These are phyloP conservation scores for Tipula lateralis DNA, from an alignment of 2,888 invertebrate species.

Conservation along the genomic window DNA sequence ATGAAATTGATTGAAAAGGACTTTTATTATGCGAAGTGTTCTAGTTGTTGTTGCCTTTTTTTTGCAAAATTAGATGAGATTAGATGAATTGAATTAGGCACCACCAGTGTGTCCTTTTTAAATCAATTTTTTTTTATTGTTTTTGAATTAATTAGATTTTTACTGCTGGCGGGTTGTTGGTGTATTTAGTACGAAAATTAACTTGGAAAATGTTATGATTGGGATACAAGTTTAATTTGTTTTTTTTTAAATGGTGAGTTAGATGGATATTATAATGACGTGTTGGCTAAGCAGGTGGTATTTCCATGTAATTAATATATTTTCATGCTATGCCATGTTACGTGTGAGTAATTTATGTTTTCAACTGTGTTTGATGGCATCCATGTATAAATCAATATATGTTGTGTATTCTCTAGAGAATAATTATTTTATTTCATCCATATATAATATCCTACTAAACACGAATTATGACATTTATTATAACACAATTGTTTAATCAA, in stretches of 20 bases:
- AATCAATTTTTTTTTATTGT: background rate
- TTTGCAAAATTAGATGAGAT: background rate
- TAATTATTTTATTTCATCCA: background rate
- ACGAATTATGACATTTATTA: background rate
- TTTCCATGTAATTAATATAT: background rate
- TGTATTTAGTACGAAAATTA: background rate
- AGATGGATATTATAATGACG: background rate
- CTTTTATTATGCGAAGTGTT: background rate
- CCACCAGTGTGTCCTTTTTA: slow-evolving; percentile 1
- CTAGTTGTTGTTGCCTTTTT: background rate
- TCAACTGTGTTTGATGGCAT: background rate
- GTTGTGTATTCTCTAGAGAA: background rate
- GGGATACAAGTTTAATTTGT: background rate
- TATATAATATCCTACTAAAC: background rate
- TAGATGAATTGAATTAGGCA: background rate
- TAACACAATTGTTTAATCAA: background rate
- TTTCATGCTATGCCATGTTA: background rate
- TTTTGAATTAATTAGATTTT: slow-evolving; percentile 19
- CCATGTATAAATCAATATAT: background rate
- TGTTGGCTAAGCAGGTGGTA: background rate
- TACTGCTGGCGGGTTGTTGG: background rate
- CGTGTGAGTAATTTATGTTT: background rate
- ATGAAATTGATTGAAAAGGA: slow-evolving; percentile 15
- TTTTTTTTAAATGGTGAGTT: background rate
- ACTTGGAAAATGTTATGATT: background rate